Base-by-base conservation (phyloP, 2,888 invertebrate genomes). In the Geotrupes spiniger region DNA sequence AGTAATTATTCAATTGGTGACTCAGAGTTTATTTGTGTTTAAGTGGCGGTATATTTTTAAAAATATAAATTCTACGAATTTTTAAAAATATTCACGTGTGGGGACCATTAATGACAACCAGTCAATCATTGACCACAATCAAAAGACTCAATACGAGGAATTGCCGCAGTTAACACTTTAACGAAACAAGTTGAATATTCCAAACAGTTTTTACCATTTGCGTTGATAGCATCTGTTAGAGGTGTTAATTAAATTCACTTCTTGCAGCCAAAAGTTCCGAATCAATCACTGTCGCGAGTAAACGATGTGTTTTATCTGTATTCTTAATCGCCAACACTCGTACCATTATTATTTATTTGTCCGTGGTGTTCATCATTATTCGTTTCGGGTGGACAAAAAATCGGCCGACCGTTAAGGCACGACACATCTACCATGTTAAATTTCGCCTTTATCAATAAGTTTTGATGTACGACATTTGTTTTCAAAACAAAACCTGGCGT, bases 181-280 rank as follows among this genome's bases (percentile, higher is more conserved):
- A 33, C 11, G 14, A 33, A 33, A 33, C 33, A 15, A 33, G 33
- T 33, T 12, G 14, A 33, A 14, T 33, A 33, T 47, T 42, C 46
- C 26, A 11, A 36, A 36, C 25, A 40, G 41, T 47, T 42, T 42
- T 47, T 36, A 36, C 36, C 28, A 31, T 53, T 48, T 52, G 48
- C 37, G 51, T 42, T 46, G 61, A 61, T 60, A 61, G 46, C 49
- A 63, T 63, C 62, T 14, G 39, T 28, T 40, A 54, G 59, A 64
- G 63, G 64, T 63, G 65, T 63, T 65, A 65, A 65, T 65, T 65
- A 64, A 65, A 65, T 63, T 58, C 60, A 61, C 57, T 58, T 60
- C 60, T 60, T 54, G 51, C 53, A 54, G 55, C 57, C 59, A 58
- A 60, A 57, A 59, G 61, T 61, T 53, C 57, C 45, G 58, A 62